Conservation (phyloP, 2,797 vertebrate genomes). For the Morelia viridis region DNA sequence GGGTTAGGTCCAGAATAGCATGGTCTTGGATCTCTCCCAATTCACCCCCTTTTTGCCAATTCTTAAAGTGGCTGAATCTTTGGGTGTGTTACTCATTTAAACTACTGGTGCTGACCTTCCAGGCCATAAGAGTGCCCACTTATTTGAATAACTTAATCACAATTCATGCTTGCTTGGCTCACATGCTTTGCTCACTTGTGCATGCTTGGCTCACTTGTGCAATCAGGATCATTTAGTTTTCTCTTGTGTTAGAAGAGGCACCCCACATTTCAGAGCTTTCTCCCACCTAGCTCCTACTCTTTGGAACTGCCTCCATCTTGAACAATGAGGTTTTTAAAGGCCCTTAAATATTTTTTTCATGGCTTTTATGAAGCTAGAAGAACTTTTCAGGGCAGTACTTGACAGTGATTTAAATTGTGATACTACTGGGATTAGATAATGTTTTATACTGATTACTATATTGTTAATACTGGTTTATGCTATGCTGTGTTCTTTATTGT, state of each 20-base stretch:
- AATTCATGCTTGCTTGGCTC: background rate
- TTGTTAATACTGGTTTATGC: background rate
- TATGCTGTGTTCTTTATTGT: background rate
- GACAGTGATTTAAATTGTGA: background rate
- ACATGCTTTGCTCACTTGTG: too few species aligned
- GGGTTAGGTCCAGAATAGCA: background rate
- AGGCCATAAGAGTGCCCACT: background rate
- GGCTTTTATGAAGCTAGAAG: background rate
- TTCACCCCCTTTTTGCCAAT: background rate
- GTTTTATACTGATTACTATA: background rate
- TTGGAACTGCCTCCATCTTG: background rate
- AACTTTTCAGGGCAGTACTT: background rate
- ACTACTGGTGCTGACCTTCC: background rate
- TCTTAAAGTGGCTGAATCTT: background rate
- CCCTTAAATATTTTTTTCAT: background rate
- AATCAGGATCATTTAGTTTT: background rate
- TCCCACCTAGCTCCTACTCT: background rate
- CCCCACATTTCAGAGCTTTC: background rate
- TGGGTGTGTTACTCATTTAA: background rate
- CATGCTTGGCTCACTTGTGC: background rate
- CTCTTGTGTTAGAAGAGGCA: background rate
- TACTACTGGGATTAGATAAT: background rate
- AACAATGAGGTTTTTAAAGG: background rate
- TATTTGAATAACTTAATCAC: background rate
- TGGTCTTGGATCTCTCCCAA: background rate